A percentile compares a stretch with the other conserved stretches of the same genome.
These are phyloP conservation scores for Caradrina clavipalpis DNA, from an alignment of 2,888 invertebrate genomes.

Conservation along the genomic window DNA sequence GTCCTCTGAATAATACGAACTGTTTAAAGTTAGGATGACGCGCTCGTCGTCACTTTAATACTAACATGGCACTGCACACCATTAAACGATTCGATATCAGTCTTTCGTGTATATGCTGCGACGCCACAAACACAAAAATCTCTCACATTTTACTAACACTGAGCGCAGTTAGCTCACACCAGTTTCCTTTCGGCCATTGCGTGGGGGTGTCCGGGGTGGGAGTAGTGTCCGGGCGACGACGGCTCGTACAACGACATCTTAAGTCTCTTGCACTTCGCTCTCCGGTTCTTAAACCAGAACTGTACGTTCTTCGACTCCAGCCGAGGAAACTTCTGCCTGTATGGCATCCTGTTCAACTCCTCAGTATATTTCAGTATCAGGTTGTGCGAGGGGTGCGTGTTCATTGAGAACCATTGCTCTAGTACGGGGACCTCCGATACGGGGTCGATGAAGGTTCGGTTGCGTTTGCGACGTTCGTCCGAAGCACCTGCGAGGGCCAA, in stretches of 20 bases:
- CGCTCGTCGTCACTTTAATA: conserved; percentile 77
- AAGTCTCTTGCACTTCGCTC: conserved; percentile 99
- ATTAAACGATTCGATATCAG: conserved; percentile 86
- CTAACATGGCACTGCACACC: conserved; percentile 90
- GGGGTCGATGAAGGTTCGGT: conserved; percentile 99
- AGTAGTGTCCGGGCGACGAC: conserved; percentile 92
- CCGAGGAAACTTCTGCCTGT: conserved; percentile 99
- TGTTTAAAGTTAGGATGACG: conserved; percentile 72
- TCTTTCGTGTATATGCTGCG: conserved; percentile 82
- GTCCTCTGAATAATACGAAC: conserved; percentile 79
- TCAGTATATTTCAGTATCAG: conserved; percentile 99
- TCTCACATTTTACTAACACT: conserved; percentile 57
- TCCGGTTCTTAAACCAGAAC: conserved; percentile 99
- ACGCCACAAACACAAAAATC: conserved; percentile 67
- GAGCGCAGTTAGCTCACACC: conserved; percentile 74
- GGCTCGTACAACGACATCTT: conserved; percentile 97
- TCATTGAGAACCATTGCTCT: conserved; percentile 99
- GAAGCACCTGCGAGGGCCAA: conserved; percentile 92
- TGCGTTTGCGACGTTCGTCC: conserved; percentile 98
- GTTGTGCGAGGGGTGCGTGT: conserved; percentile 99
- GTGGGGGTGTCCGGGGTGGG: conserved; percentile 89
- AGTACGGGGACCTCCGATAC: conserved; percentile 98
- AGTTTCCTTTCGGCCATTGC: conserved; percentile 90
- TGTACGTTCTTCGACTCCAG: conserved; percentile 99
- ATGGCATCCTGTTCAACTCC: conserved; percentile 98